These are phyloP conservation scores for Neelides sp. DNA, from an alignment of 1,140 invertebrate genomes.

Conservation along the genomic window DNA sequence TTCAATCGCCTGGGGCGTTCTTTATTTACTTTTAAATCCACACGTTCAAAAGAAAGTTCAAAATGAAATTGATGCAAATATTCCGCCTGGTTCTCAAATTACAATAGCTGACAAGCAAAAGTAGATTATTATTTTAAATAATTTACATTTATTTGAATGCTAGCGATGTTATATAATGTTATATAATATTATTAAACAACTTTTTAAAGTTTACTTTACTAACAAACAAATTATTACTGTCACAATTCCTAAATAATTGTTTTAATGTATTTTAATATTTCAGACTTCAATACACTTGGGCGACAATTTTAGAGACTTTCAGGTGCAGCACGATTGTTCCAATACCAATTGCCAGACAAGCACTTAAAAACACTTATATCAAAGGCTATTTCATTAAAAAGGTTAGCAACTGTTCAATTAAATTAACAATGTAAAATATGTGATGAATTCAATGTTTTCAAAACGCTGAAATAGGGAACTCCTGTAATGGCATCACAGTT, in stretches of 20 bases:
- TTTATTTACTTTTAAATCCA: background rate
- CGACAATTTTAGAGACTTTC: background rate
- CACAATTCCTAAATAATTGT: too few relatives aligned
- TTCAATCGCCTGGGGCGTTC: background rate
- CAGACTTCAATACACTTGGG: background rate
- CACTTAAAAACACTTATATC: background rate
- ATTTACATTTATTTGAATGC: too few relatives aligned
- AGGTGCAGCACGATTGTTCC: background rate
- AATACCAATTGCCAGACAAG: background rate
- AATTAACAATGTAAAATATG: background rate
- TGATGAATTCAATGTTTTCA: background rate
- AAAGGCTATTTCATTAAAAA: background rate
- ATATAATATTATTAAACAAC: too few relatives aligned
- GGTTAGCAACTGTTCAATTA: background rate
- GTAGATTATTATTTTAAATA: too few relatives aligned
- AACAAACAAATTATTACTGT: too few relatives aligned
- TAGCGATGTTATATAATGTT: too few relatives aligned
- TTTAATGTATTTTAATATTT: too few relatives aligned
- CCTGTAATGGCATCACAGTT: background rate
- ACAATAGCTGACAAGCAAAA: background rate
- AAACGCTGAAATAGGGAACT: conserved; percentile 1
- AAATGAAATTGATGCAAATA: conserved; percentile 1
- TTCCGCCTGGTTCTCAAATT: background rate
- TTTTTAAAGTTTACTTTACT: too few relatives aligned
- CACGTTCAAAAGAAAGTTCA: conserved; percentile 3